Evolutionary conservation across 2,113 vertebrate species (phyloP).

Genomic region (Misgurnus anguillicaudatus): DNA sequence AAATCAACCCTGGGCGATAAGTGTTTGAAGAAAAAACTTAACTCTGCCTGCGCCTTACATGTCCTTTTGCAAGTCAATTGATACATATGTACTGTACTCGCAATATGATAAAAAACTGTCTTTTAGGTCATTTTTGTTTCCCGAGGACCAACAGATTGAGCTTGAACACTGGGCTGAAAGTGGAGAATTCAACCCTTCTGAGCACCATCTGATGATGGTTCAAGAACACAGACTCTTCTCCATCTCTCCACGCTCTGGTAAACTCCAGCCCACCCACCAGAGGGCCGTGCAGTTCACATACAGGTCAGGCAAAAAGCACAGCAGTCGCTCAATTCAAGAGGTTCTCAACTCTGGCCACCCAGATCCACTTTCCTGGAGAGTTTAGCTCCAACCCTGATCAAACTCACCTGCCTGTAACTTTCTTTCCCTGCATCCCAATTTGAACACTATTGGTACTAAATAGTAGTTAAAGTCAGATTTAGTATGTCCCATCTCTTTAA

Average conservation of each 20-base stretch:
- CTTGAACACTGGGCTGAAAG: conserved; percentile 84
- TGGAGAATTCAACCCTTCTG: conserved; percentile 74
- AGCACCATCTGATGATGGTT: conserved; percentile 84
- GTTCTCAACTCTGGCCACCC: too few relatives aligned
- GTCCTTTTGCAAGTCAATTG: neutral
- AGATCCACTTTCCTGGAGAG: too few relatives aligned
- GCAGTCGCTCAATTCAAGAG: neutral
- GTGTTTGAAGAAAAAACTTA: too few relatives aligned
- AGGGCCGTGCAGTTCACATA: conserved; percentile 80
- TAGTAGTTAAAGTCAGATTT: too few relatives aligned
- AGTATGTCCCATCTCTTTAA: too few relatives aligned
- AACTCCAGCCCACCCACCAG: conserved; percentile 80
- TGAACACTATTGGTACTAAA: too few relatives aligned
- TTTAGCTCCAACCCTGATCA: too few relatives aligned
- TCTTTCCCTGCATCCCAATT: too few relatives aligned
- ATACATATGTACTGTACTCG: too few relatives aligned
- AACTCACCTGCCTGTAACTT: too few relatives aligned
- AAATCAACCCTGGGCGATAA: too few relatives aligned
- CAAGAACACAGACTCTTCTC: conserved; percentile 83
- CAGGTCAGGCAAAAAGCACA: conserved; percentile 73
- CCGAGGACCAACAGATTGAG: conserved; percentile 86
- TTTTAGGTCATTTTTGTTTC: conserved; percentile 86
- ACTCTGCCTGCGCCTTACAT: too few relatives aligned
- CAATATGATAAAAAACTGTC: conserved; percentile 64
- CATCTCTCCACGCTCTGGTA: conserved; percentile 80